Conservation (phyloP, 2,888 invertebrate species). For the Polia nebulosa region DNA sequence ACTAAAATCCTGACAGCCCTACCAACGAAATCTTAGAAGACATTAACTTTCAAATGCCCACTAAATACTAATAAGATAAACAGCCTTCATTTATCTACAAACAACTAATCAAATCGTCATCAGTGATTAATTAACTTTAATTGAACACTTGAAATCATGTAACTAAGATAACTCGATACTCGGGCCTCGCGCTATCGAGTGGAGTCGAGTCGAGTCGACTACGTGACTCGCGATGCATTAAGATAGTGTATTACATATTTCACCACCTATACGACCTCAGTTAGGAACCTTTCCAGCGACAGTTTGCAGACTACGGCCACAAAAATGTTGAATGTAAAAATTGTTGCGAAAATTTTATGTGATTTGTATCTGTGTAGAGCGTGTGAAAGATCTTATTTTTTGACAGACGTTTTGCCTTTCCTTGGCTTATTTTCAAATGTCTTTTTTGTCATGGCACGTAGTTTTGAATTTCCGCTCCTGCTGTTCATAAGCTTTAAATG, state of each 20-base stretch:
- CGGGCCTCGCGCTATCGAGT: slow-evolving; percentile 61
- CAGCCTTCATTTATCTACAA: slow-evolving; percentile 63
- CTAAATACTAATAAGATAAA: slow-evolving; percentile 65
- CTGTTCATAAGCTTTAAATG: background rate
- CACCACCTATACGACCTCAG: slow-evolving; percentile 77
- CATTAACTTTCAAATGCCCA: slow-evolving; percentile 63
- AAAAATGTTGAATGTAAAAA: slow-evolving; percentile 54
- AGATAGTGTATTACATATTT: slow-evolving; percentile 84
- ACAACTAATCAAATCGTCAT: slow-evolving; percentile 70
- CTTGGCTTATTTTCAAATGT: slow-evolving; percentile 29
- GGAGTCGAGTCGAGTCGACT: slow-evolving; percentile 69
- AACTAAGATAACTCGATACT: slow-evolving; percentile 68
- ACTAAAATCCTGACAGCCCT: slow-evolving; percentile 48
- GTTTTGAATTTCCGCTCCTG: background rate
- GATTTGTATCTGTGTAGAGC: slow-evolving; percentile 53
- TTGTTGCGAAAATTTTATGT: slow-evolving; percentile 41
- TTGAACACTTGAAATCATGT: slow-evolving; percentile 70
- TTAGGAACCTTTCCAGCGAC: slow-evolving; percentile 55
- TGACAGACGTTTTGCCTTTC: slow-evolving; percentile 16
- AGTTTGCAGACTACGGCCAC: slow-evolving; percentile 42
- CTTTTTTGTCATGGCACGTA: background rate
- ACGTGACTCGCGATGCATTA: slow-evolving; percentile 84
- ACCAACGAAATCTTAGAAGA: slow-evolving; percentile 53
- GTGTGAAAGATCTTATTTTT: slow-evolving; percentile 61
- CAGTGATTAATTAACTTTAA: slow-evolving; percentile 77